Conservation (phyloP, 2,113 vertebrate genomes). For the Tupaia tana region DNA sequence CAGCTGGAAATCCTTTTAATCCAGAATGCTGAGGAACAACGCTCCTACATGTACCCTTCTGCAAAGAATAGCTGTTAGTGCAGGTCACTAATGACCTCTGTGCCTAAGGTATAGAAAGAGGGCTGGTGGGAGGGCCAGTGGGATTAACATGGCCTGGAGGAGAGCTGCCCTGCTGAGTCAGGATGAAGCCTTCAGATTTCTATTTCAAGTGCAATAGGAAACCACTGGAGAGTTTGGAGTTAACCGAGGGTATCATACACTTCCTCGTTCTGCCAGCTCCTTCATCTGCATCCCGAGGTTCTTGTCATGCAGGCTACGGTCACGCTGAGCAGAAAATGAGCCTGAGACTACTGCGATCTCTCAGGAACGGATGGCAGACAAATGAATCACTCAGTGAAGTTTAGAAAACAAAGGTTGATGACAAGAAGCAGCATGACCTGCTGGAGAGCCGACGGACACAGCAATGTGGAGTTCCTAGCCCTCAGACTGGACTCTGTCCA, state of each 20-base stretch:
- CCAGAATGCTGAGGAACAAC: neutral
- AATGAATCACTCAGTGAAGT: neutral
- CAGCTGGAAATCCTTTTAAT: neutral
- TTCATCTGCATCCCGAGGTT: too few relatives aligned
- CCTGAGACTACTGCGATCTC: neutral
- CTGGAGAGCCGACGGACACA: neutral
- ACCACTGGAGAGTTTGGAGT: neutral
- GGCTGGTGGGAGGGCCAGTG: neutral
- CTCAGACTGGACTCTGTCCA: neutral
- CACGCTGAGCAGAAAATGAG: neutral
- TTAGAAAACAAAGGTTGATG: neutral
- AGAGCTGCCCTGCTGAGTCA: neutral
- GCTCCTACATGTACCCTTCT: neutral
- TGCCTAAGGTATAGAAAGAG: neutral
- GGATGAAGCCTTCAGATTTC: neutral
- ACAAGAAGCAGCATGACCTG: neutral
- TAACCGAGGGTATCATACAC: neutral
- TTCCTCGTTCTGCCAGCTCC: neutral
- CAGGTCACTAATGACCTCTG: neutral
- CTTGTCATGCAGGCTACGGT: neutral
- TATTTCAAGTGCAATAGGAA: neutral
- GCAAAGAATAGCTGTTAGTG: neutral
- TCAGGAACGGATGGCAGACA: neutral
- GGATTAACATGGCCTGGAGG: fast-evolving
- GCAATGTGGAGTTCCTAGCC: neutral